Conservation (phyloP, 2,113 vertebrate genomes). For the Galemys pyrenaicus region DNA sequence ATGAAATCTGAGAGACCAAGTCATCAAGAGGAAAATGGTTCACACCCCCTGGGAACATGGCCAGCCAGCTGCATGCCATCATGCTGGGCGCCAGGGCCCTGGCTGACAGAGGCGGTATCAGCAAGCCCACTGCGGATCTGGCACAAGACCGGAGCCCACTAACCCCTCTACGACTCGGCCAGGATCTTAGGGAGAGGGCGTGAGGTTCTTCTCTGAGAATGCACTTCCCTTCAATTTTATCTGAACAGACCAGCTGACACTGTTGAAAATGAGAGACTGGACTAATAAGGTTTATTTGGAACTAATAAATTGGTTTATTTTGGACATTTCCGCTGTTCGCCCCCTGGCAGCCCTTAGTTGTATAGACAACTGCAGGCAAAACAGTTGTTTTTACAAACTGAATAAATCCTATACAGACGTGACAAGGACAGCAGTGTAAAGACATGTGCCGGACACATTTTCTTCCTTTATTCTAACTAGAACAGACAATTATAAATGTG, state of each 20-base stretch:
- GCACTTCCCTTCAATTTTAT: not conserved
- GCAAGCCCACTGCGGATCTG: not conserved
- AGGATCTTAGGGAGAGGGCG: not conserved
- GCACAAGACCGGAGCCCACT: not conserved
- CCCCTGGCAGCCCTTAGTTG: not conserved
- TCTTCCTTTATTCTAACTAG: conserved; percentile 5
- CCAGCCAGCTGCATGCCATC: not conserved
- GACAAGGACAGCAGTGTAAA: not conserved
- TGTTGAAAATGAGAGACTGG: conserved; percentile 14
- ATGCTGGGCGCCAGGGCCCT: not conserved
- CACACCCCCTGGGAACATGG: not conserved
- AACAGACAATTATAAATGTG: too few relatives aligned
- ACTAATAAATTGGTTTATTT: not conserved
- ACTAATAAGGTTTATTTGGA: not conserved
- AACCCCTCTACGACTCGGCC: not conserved
- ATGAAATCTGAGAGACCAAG: not conserved
- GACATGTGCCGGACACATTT: not conserved
- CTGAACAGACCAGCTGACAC: not conserved
- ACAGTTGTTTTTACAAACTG: too few relatives aligned
- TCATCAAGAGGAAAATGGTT: not conserved
- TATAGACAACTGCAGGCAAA: conserved; percentile 9
- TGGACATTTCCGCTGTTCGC: not conserved
- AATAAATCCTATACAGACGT: not conserved
- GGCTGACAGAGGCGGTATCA: not conserved
- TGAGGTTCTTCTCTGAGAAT: not conserved